Evolutionary conservation across 1,140 invertebrate genomes (phyloP).

Genomic region (Euschistus heros): DNA sequence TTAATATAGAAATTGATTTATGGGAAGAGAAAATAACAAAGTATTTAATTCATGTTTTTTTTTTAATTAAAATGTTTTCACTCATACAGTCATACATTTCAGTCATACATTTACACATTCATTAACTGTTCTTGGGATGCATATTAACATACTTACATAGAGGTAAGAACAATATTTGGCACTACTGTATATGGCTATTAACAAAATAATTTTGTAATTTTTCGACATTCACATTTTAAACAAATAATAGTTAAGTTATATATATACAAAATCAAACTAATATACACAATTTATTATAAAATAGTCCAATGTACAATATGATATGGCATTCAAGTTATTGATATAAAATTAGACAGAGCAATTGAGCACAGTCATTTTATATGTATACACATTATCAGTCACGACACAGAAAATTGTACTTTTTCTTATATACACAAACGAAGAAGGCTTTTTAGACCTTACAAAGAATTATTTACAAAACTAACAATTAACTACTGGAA

Average conservation of each 20-base stretch:
- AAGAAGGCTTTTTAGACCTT: background rate
- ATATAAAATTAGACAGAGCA: constrained; percentile 10
- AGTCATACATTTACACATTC: constrained; percentile 6
- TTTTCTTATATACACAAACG: constrained; percentile 15
- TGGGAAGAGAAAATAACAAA: too few species aligned
- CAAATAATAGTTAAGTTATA: constrained; percentile 6
- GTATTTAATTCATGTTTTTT: too few species aligned
- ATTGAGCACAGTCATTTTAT: constrained; percentile 22
- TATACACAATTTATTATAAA: constrained; percentile 11
- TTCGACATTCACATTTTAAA: constrained; percentile 3
- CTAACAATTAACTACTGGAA: constrained; percentile 11
- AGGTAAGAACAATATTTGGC: constrained; percentile 28
- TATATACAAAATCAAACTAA: constrained; percentile 6
- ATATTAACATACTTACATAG: constrained; percentile 17
- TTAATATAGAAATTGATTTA: too few species aligned
- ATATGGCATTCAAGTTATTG: constrained; percentile 9
- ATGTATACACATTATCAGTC: constrained; percentile 20
- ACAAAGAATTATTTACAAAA: background rate
- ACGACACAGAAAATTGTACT: constrained; percentile 20
- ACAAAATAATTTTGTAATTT: constrained; percentile 18
- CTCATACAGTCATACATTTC: background rate
- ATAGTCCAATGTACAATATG: constrained; percentile 15
- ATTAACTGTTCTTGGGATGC: background rate
- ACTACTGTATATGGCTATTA: constrained; percentile 29
- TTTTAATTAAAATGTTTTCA: background rate